A percentile compares a stretch with the other conserved stretches of the same genome.
Conservation (phyloP, 2,888 invertebrate species). For the Perizoma affinitatum region DNA sequence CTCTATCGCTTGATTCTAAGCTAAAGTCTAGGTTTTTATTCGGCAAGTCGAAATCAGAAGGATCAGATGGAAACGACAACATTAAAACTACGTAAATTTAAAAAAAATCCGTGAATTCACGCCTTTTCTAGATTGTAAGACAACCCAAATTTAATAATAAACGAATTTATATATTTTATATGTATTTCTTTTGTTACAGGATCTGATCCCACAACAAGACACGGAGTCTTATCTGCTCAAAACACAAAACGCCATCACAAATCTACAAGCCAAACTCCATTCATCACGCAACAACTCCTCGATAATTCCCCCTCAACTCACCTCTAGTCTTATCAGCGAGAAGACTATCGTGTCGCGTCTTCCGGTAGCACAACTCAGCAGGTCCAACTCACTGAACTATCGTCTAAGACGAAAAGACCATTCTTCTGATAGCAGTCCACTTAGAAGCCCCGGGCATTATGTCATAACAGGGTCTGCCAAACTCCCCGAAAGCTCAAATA, state of each 20-base stretch:
- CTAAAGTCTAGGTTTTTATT: too few relatives aligned
- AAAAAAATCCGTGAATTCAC: too few relatives aligned
- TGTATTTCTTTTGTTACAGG: conserved; percentile 65
- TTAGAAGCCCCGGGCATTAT: conserved; percentile 76
- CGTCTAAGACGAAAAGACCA: conserved; percentile 69
- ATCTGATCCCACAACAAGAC: conserved; percentile 76
- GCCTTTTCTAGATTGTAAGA: too few relatives aligned
- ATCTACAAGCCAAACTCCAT: conserved; percentile 84
- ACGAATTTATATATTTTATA: background rate
- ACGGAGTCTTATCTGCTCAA: conserved; percentile 84
- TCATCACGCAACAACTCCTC: conserved; percentile 53
- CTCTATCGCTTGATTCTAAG: too few relatives aligned
- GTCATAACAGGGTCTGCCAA: conserved; percentile 76
- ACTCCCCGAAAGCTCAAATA: conserved; percentile 62
- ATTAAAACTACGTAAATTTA: too few relatives aligned
- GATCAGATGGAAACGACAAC: too few relatives aligned
- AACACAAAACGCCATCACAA: conserved; percentile 85
- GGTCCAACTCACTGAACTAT: conserved; percentile 79
- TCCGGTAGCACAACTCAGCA: conserved; percentile 73
- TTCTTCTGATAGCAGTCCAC: conserved; percentile 71
- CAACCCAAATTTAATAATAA: too few relatives aligned
- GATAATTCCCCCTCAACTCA: conserved; percentile 67
- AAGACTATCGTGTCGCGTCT: conserved; percentile 74
- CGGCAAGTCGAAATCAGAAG: too few relatives aligned
- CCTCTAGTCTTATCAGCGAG: conserved; percentile 74